Conservation (phyloP, 2,888 invertebrate species). For the Macrosoma leucophasiata region DNA sequence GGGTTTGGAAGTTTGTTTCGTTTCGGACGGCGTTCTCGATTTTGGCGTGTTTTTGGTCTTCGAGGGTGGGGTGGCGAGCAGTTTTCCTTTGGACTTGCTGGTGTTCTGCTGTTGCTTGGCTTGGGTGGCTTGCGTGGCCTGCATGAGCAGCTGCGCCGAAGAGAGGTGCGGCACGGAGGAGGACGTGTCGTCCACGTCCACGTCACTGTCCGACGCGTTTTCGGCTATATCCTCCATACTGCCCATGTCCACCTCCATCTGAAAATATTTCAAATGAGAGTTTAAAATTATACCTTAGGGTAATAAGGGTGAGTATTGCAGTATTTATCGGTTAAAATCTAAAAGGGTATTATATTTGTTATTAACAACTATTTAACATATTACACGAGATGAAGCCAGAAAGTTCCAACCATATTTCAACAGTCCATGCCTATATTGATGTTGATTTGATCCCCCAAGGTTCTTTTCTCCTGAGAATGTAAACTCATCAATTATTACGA, state of each 20-base stretch:
- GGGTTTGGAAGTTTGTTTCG: conserved; percentile 22
- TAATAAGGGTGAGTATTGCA: no score
- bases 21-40: conserved; percentile 2
- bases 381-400: no score
- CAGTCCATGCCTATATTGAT: no score
- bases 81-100: conserved; percentile 39
- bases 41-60: conserved; percentile 32
- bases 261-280: background rate
- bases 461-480: no score
- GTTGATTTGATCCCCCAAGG: no score
- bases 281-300: no score
- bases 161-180: conserved; percentile 42
- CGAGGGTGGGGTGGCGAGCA: conserved; percentile 34
- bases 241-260: conserved; percentile 45
- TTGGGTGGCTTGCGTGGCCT: conserved; percentile 44
- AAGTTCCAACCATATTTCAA: no score
- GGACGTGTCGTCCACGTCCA: conserved; percentile 47
- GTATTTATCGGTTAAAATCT: no score
- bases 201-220: conserved; percentile 60
- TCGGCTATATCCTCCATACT: conserved; percentile 47
- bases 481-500: no score
- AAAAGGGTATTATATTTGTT: no score
- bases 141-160: conserved; percentile 60
- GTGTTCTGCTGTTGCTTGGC: conserved; percentile 29
- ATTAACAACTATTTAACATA: no score